These are phyloP conservation scores for Falco novaeseelandiae DNA, from an alignment of 2,797 vertebrate species.

Conservation along the genomic window DNA sequence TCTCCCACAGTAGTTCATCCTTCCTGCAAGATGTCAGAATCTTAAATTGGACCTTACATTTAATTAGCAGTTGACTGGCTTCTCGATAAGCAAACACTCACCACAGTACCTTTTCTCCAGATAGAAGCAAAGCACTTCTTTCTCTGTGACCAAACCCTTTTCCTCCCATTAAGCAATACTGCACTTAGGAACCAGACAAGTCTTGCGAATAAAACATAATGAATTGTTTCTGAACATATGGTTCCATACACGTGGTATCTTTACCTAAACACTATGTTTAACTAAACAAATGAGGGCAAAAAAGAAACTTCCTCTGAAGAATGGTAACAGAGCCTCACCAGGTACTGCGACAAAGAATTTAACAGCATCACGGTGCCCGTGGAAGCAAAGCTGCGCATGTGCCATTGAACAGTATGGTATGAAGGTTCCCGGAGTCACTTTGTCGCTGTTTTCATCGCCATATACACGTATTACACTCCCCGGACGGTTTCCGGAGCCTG, in stretches of 20 bases:
- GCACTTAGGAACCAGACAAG: neutral
- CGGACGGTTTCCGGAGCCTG: conserved; percentile 81
- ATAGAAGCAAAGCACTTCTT: neutral
- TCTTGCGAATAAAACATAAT: neutral
- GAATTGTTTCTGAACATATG: neutral
- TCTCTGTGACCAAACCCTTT: neutral
- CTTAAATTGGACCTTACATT: neutral
- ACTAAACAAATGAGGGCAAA: neutral
- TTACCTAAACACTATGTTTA: neutral
- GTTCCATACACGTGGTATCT: neutral
- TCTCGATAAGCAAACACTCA: neutral
- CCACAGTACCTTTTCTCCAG: neutral
- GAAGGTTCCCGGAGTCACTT: conserved; percentile 91
- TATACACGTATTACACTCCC: conserved; percentile 91
- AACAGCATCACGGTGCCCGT: conserved; percentile 95
- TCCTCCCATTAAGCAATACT: neutral
- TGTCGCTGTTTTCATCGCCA: conserved; percentile 92
- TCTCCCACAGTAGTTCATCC: neutral
- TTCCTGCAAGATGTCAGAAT: neutral
- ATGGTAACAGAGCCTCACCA: conserved; percentile 74
- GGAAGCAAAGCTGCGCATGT: conserved; percentile 96
- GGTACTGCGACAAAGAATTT: conserved; percentile 97
- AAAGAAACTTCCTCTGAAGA: neutral
- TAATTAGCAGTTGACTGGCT: neutral
- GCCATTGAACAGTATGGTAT: conserved; percentile 98